Conservation (phyloP, 2,888 invertebrate species). For the Acleris literana region DNA sequence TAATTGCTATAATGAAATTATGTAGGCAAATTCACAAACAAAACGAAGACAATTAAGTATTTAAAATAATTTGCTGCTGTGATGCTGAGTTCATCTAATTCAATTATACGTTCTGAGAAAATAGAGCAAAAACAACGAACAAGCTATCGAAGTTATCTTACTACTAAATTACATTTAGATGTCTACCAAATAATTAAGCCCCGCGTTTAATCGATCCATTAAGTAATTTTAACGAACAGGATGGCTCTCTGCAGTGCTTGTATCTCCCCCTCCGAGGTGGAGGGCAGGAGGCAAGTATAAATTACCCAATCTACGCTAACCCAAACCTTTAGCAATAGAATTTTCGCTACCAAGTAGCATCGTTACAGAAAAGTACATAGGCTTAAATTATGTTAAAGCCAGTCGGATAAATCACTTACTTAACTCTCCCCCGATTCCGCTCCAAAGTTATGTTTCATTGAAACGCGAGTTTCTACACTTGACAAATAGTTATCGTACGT, state of each 20-base stretch:
- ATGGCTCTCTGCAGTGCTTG: constrained; percentile 66
- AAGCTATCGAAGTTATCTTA: background rate
- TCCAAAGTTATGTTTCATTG: constrained; percentile 30
- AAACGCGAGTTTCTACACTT: constrained; percentile 25
- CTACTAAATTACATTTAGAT: constrained; percentile 45
- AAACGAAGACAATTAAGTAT: background rate
- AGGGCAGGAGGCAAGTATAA: constrained; percentile 76
- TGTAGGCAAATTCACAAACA: background rate
- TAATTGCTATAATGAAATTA: constrained; percentile 18
- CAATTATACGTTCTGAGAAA: too few species aligned
- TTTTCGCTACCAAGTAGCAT: constrained; percentile 70
- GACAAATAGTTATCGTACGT: constrained; percentile 37
- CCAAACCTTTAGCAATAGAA: constrained; percentile 77
- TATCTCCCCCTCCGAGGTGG: constrained; percentile 56
- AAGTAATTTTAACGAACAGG: constrained; percentile 76
- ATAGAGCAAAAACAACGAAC: too few species aligned
- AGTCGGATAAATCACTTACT: constrained; percentile 61
- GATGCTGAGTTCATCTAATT: background rate
- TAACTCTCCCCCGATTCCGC: constrained; percentile 39
- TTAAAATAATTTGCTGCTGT: constrained; percentile 1
- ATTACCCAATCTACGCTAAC: constrained; percentile 81
- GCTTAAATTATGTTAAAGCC: constrained; percentile 67
- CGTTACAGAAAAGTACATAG: constrained; percentile 73
- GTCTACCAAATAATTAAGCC: constrained; percentile 62
- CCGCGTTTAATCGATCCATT: constrained; percentile 73